Conservation (phyloP, 2,797 vertebrate species). For the Girardinus metallicus region DNA sequence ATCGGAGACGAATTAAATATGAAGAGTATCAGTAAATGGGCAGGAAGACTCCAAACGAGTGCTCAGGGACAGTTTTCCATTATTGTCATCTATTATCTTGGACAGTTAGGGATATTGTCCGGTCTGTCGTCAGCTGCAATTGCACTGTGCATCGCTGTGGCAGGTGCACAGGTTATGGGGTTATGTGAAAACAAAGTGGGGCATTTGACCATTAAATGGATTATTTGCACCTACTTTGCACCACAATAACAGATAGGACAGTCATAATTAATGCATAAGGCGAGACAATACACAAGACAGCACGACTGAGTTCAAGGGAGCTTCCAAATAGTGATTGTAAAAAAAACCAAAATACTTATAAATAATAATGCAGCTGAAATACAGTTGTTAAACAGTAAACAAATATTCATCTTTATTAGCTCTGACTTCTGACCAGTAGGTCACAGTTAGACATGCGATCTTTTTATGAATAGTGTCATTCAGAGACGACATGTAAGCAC, state of each 20-base stretch:
- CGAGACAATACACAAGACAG: constrained; percentile 28
- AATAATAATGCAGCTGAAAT: not conserved
- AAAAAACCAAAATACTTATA: not conserved
- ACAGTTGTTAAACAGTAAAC: not conserved
- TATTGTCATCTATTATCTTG: constrained; percentile 80
- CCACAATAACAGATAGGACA: constrained; percentile 48
- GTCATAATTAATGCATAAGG: constrained; percentile 59
- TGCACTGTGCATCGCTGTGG: constrained; percentile 46
- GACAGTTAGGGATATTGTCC: constrained; percentile 71
- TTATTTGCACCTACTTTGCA: constrained; percentile 46
- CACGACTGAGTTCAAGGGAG: constrained; percentile 23
- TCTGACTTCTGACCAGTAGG: not conserved
- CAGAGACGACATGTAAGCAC: not conserved
- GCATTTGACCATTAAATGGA: constrained; percentile 48
- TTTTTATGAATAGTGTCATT: not conserved
- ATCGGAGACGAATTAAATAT: constrained; percentile 79
- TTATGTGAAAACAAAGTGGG: constrained; percentile 68
- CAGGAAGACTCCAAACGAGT: constrained; percentile 81
- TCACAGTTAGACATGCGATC: not conserved
- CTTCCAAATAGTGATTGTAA: not conserved
- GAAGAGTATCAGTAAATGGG: constrained; percentile 80
- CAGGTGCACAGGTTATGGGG: constrained; percentile 59
- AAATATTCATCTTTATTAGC: not conserved
- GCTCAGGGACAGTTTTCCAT: constrained; percentile 81
- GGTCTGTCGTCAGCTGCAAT: constrained; percentile 64